Percentiles rank a stretch among this genome's conserved stretches.
Evolutionary conservation across 2,113 vertebrate genomes (phyloP).

Genomic region (Bubalus kerabau): DNA sequence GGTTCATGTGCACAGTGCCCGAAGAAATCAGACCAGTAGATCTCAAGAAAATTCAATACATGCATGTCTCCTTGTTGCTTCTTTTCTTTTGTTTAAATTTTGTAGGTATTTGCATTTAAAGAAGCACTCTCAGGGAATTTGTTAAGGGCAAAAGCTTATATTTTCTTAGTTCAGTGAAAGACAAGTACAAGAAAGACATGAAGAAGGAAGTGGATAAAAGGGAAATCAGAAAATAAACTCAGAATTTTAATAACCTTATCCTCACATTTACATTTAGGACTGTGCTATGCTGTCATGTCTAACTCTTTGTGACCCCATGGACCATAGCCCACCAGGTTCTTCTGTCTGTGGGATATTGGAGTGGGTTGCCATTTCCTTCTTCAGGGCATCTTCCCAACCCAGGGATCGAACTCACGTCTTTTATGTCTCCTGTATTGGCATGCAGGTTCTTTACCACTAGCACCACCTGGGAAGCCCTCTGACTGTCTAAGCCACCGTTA

Average conservation of each 20-base stretch:
- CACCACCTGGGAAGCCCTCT: background rate
- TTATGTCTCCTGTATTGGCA: background rate
- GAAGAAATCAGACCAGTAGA: background rate
- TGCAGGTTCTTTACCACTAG: background rate
- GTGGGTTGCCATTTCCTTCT: background rate
- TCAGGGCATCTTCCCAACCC: background rate
- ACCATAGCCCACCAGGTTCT: background rate
- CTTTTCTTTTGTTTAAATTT: slow-evolving; percentile 26
- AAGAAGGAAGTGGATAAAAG: background rate
- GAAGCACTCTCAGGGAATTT: background rate
- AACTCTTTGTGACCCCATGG: background rate
- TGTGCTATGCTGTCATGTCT: background rate
- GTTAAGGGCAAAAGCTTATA: background rate
- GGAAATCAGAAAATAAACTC: background rate
- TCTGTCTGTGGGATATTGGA: background rate
- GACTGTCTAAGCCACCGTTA: background rate
- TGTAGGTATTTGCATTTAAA: slow-evolving; percentile 17
- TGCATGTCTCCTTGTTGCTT: background rate
- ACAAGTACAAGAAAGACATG: background rate
- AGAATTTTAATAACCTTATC: background rate
- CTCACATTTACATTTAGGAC: background rate
- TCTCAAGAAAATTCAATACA: slow-evolving; percentile 12
- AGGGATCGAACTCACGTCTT: background rate
- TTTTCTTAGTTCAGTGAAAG: background rate
- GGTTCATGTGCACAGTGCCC: background rate